Base-by-base conservation (phyloP, 2,113 vertebrate species). In the Plecotus auritus region DNA sequence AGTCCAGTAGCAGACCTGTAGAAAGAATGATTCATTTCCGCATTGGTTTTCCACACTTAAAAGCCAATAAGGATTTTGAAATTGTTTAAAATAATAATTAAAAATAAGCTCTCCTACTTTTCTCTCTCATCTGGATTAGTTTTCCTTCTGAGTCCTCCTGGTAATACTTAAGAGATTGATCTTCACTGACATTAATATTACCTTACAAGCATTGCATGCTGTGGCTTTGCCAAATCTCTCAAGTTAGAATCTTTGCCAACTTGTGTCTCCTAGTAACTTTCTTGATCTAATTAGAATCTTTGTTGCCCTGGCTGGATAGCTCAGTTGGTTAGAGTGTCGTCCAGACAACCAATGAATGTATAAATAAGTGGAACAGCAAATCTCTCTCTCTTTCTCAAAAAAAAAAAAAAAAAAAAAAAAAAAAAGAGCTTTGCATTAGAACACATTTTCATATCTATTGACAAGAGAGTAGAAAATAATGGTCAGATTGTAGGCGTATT, bases 201-300 rank as follows among this genome's bases (percentile, higher is more conserved):
- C 37, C 67, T 92, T 56, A 69, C 30, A 92, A 88, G 64, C 45
- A 67, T 67, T 45, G 59, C 47, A 40, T 67, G 18, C 59, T 91
- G 49, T 64, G 85, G 74, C 22, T 89, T 76, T 70, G 45, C 70
- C 74, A 89, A 69, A 87, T 54, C 45, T 90, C 22, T 67, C 35
- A 59, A 32, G 67, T 22, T 94, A 80, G 45, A 86, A 45, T 56
- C 35, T 81, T 93, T 91, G 72, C 73, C 87, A 67, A 56, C 17
- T 77, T 86, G 47, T 49, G 20, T 82, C 59, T 97, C 56, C 78
- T 91, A 56, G 32, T 61, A 93, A 72, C 45, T 96, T 88, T 86
- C 78, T 85, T 95, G 32, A 72, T 78, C 37, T 93, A 90, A 88
- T 72, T 72, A 66, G 59, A 61, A 61, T 61, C 28, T 64, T 32